phyloP scores from a whole-genome alignment of 2,888 invertebrate genomes.

The Eristalis pertinax region DNA sequence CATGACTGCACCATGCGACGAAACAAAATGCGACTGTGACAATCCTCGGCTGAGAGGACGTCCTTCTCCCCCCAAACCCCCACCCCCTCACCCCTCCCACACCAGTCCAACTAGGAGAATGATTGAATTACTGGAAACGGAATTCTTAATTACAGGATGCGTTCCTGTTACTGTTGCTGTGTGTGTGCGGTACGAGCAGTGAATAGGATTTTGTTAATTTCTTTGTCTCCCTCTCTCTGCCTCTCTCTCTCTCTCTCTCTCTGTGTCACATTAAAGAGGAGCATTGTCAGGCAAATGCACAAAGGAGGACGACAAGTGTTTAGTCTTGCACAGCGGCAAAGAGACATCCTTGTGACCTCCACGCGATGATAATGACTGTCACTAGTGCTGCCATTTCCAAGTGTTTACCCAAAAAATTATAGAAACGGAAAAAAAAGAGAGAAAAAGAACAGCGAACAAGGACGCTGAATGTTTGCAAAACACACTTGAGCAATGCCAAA shows the following conservation, averaged over 20 bases:
- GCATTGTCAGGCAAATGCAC: not conserved
- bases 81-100: not conserved
- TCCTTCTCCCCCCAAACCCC: no score
- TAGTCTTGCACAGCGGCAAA: not conserved
- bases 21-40: slow-evolving; percentile 17
- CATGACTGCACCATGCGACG: not conserved
- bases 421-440: slow-evolving; percentile 29
- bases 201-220: not conserved
- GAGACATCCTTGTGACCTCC: not conserved
- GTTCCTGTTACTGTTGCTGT: not conserved
- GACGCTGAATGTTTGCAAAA: slow-evolving; percentile 16
- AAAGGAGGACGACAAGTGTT: not conserved
- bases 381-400: slow-evolving; percentile 4
- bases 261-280: not conserved
- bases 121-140: slow-evolving; percentile 46
- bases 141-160: slow-evolving; percentile 49
- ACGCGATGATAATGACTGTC: not conserved
- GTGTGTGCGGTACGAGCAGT: not conserved
- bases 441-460: slow-evolving; percentile 1
- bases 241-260: not conserved
- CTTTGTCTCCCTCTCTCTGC: not conserved
- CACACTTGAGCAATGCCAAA: not conserved
- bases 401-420: slow-evolving; percentile 43
- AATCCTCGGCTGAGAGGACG: not conserved
- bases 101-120: not conserved